Evolutionary conservation across 92 coral and sea anemone genomes (phyloP), one percentile per base, ranked within the genome.

Genomic region (Montipora capitata): DNA sequence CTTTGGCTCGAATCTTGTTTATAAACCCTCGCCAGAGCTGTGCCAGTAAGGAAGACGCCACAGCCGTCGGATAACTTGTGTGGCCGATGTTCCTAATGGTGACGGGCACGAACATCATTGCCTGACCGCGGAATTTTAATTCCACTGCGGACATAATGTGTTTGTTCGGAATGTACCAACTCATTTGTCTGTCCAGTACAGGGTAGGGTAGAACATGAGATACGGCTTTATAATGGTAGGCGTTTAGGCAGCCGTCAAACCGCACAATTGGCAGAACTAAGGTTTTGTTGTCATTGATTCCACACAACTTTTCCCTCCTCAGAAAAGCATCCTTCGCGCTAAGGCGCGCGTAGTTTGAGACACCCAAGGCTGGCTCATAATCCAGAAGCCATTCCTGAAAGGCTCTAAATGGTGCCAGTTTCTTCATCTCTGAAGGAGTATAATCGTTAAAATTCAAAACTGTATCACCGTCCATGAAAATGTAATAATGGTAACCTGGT

Each of bases 311-410:
- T n/a, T 80, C 80, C 40, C 94, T 84, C 27, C 48, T 69, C 69
- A 42, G 20, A n/a, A 79, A 58, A 10, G 52, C 43, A 8, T 54
- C 44, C 0, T 69, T 88, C 0, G 65, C 91, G 16, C 61, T 27
- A 27, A 79, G 75, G 17, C 63, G 74, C 0, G 2, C 0, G 63
- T 90, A 65, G 72, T 88, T 74, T 9, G 85, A 70, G 20, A 88
- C 64, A 4, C 94, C 96, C 2, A 94, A 90, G 41, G 88, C 96
- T 0, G 96, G 96, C 12, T 94, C 91, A 44, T 70, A 85, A 13
- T 57, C 74, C 14, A 93, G 56, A 2, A 93, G 83, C 68, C 87
- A 93, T 4, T 82, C 52, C 45, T 93, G 94, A 72, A 93, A 82
- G 3, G 81, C 89, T 51, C 94, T 75, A 51, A 93, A 69, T 0